A percentile compares a stretch with the other conserved stretches of the same genome.
Conservation (phyloP, 2,888 invertebrate species). For the Tetragonisca angustula region DNA sequence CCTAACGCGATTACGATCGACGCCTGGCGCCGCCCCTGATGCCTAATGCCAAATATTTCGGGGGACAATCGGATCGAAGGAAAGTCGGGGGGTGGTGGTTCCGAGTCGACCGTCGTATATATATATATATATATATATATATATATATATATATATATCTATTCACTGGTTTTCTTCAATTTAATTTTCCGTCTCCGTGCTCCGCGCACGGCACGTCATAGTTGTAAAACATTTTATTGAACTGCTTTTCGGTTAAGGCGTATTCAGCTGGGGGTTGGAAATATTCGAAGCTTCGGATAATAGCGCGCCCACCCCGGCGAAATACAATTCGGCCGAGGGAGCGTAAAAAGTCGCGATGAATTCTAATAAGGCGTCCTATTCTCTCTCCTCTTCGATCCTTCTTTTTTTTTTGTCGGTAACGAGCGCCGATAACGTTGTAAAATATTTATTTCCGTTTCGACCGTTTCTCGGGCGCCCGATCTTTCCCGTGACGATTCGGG, state of each 20-base stretch:
- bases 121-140: neutral
- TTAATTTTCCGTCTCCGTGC: slow-evolving; percentile 50
- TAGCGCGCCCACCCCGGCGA: slow-evolving; percentile 24
- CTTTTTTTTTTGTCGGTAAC: neutral
- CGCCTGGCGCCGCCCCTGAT: neutral
- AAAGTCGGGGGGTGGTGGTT: neutral
- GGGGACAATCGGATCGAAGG: slow-evolving; percentile 9
- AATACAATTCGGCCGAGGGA: slow-evolving; percentile 29
- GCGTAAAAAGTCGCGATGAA: slow-evolving; percentile 53
- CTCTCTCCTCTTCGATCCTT: neutral
- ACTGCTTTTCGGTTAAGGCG: slow-evolving; percentile 29
- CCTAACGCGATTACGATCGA: slow-evolving; percentile 34
- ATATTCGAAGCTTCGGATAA: slow-evolving; percentile 50
- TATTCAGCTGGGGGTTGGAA: slow-evolving; percentile 19
- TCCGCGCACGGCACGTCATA: slow-evolving; percentile 41
- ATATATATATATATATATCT: neutral
- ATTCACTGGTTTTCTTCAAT: slow-evolving; percentile 42
- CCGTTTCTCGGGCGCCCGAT: too few relatives aligned
- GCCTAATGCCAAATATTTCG: slow-evolving; percentile 9
- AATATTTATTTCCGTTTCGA: too few relatives aligned
- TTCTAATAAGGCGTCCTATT: slow-evolving; percentile 33
- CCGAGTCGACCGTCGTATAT: too few relatives aligned
- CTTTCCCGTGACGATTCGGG: too few relatives aligned
- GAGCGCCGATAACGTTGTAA: too few relatives aligned
- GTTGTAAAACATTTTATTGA: slow-evolving; percentile 65